These are phyloP conservation scores for Amphipyra tragopoginis DNA, from an alignment of 2,888 invertebrate species.

Conservation along the genomic window DNA sequence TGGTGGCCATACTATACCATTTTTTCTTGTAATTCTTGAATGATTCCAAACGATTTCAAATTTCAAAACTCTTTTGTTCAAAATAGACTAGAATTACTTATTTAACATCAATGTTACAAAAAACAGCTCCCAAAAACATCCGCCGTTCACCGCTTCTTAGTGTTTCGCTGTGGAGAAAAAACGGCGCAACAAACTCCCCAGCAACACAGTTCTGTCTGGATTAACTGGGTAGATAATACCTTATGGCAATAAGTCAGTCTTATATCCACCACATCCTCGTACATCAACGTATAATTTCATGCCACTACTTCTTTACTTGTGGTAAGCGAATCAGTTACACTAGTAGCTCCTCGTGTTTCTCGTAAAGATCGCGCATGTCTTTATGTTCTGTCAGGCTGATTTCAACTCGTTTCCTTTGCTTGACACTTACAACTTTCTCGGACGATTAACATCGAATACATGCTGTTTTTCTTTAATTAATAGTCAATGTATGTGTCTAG, in stretches of 20 bases:
- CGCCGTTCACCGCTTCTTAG: no score
- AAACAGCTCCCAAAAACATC: no score
- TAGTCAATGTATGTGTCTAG: conserved; percentile 21
- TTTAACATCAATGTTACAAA: no score
- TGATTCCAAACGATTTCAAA: no score
- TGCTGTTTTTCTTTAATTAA: conserved; percentile 45
- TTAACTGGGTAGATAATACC: not conserved
- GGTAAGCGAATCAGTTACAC: conserved; percentile 14
- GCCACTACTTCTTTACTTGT: conserved; percentile 11
- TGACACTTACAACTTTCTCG: conserved; percentile 46
- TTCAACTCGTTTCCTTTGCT: conserved; percentile 38
- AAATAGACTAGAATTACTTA: no score
- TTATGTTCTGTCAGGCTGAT: conserved; percentile 30
- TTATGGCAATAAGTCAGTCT: not conserved
- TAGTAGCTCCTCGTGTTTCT: conserved; percentile 17
- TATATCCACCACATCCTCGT: not conserved
- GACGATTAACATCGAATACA: conserved; percentile 43
- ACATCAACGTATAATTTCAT: conserved; percentile 7
- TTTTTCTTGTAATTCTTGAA: no score
- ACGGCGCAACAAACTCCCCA: no score
- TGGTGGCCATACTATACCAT: no score
- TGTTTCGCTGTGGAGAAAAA: no score
- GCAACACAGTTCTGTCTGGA: no score
- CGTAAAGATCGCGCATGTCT: conserved; percentile 23
- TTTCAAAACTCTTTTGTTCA: no score